Evolutionary conservation across 2,888 invertebrate genomes (phyloP), one percentile per base, ranked within the genome.

Genomic region (Leptopterna dolabrata): DNA sequence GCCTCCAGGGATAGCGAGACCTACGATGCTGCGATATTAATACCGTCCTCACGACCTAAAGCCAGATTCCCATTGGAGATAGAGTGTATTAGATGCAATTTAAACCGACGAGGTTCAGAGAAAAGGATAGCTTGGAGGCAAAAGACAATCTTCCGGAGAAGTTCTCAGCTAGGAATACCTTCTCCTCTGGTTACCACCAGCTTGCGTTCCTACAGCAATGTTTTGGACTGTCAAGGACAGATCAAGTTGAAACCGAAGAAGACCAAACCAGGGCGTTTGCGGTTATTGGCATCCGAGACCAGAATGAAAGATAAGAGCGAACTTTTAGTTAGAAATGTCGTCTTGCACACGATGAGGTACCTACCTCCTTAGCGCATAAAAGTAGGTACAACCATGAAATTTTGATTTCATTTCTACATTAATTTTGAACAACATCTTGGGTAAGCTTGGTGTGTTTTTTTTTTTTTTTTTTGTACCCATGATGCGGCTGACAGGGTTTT

Each of bases 1-100:
- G 81, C 47, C 81, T 47, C 55, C 11, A 27, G 47, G 81, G 55
- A 55, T 51, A 81, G 81, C 63, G 51, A 51, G 51, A 51, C 27
- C 27, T 43, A 80, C 80, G 81, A 81, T 81, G 81, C 30, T 81
- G 81, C 81, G 81, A 81, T 81, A 81, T 81, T 81, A 81, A 81
- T 81, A 81, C 81, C 47, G 47, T 81, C 81, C 81, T 81, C 81
- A 81, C 81, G 81, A 81, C 81, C 55, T 47, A 29, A 51, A n/a
- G n/a, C 63, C 63, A 63, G 81, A 81, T 81, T 30, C 30, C 47
- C 47, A 36, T 73, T 73, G 36, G 73, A 73, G 73, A 73, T 73
- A 73, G 29, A 16, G 36, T 16, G 41, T 73, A 73, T 29, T 73
- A 73, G 73, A 41, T 73, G 73, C 73, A 73, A 73, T 73, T 73